Conservation (phyloP, 2,113 vertebrate species). For the Gobiocypris rarus region DNA sequence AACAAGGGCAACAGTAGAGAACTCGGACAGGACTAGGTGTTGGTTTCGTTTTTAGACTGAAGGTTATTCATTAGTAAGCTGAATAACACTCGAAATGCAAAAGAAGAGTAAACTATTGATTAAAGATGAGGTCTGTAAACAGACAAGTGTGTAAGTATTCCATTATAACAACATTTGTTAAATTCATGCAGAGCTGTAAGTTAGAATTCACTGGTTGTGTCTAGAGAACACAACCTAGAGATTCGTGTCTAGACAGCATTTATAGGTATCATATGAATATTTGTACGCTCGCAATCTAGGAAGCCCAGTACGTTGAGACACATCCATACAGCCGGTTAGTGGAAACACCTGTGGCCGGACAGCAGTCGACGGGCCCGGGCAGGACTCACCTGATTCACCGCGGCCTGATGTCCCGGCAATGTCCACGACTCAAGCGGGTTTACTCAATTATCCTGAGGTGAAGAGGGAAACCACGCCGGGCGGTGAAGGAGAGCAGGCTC, state of each 20-base stretch:
- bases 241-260: background rate
- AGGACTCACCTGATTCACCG: slow-evolving; percentile 73
- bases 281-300: background rate
- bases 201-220: background rate
- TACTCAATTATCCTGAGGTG: slow-evolving; percentile 5
- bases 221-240: background rate
- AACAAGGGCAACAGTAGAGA: background rate
- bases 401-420: slow-evolving; percentile 59
- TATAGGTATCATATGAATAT: background rate
- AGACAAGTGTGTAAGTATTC: background rate
- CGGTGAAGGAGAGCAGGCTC: background rate
- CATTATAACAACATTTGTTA: background rate
- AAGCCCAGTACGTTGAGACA: background rate
- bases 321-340: slow-evolving; percentile 4
- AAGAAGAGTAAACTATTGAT: background rate
- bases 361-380: slow-evolving; percentile 57
- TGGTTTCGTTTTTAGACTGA: background rate
- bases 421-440: slow-evolving; percentile 51
- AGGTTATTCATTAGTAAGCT: background rate
- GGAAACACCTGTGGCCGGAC: slow-evolving; percentile 66
- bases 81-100: background rate
- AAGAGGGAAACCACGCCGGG: slow-evolving; percentile 6
- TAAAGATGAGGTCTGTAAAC: background rate
- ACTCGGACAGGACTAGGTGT: background rate
- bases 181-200: background rate